phyloP scores from a whole-genome alignment of 2,113 vertebrate genomes.

The Equus przewalskii region DNA sequence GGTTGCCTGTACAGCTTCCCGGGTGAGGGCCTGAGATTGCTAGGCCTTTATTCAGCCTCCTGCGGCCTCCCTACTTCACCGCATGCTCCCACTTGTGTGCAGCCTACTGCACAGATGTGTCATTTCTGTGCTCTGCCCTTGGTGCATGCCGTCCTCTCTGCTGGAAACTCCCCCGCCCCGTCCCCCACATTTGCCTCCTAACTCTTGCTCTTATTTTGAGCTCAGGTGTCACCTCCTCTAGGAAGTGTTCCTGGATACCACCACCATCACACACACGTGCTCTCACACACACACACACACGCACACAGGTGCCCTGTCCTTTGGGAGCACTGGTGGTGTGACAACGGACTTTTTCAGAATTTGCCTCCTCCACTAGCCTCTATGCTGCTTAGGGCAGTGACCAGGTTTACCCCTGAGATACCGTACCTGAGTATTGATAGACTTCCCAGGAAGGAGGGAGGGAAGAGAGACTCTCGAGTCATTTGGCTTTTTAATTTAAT shows the following conservation, averaged over 20 bases:
- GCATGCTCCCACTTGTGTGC: neutral
- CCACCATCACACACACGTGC: neutral
- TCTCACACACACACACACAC: neutral
- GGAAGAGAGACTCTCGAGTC: constrained; percentile 6
- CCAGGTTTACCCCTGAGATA: neutral
- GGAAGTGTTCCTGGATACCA: neutral
- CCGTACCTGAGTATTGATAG: neutral
- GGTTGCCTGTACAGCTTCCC: neutral
- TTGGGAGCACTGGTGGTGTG: neutral
- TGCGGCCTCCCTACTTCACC: neutral
- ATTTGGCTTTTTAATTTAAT: constrained; percentile 62
- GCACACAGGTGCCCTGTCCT: too few relatives aligned
- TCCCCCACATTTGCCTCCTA: neutral
- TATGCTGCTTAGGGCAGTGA: neutral
- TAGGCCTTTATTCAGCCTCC: neutral
- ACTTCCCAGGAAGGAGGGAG: neutral
- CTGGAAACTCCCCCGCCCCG: neutral
- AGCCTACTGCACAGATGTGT: neutral
- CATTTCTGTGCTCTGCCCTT: neutral
- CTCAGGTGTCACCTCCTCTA: neutral
- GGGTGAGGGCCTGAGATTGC: neutral
- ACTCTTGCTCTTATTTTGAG: neutral
- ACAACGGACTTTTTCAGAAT: neutral
- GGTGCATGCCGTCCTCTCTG: neutral
- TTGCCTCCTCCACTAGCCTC: neutral